These are phyloP conservation scores for Scytalopus superciliaris DNA, from an alignment of 2,113 vertebrate genomes.

Conservation along the genomic window DNA sequence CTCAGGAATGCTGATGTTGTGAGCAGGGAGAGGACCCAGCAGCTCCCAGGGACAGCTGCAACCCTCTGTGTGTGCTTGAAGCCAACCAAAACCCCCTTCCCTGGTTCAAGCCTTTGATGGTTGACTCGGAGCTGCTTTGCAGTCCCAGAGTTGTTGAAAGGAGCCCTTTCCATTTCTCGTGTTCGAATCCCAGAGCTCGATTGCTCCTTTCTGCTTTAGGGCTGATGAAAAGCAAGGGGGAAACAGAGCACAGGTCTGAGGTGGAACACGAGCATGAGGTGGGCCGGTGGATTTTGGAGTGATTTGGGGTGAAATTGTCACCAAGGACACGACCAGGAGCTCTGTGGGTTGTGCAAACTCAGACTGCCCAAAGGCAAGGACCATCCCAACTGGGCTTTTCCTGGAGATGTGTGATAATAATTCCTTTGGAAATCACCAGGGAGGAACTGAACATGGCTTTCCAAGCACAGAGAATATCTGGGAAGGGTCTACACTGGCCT, in stretches of 20 bases:
- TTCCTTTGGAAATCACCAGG: neutral
- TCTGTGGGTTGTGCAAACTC: neutral
- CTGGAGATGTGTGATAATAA: neutral
- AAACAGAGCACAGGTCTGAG: neutral
- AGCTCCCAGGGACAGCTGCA: neutral
- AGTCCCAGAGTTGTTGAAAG: neutral
- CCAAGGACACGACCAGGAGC: neutral
- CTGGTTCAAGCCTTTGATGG: constrained; percentile 26
- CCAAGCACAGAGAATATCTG: neutral
- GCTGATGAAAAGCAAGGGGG: neutral
- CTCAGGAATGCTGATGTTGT: neutral
- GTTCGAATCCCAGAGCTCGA: neutral
- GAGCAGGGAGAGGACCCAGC: neutral
- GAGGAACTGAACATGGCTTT: neutral
- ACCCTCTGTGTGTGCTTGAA: neutral
- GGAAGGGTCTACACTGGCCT: neutral
- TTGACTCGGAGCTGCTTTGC: neutral
- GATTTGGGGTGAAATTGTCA: neutral
- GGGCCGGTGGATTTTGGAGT: neutral
- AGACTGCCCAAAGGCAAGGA: neutral
- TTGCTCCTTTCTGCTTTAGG: neutral
- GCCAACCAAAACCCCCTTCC: neutral
- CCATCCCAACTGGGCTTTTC: neutral
- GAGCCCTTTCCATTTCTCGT: neutral
- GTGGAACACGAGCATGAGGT: neutral